Evolutionary conservation across 92 coral and sea anemone species (phyloP), one percentile per base, ranked within the genome.

Genomic region (Scolanthus callimorphus): DNA sequence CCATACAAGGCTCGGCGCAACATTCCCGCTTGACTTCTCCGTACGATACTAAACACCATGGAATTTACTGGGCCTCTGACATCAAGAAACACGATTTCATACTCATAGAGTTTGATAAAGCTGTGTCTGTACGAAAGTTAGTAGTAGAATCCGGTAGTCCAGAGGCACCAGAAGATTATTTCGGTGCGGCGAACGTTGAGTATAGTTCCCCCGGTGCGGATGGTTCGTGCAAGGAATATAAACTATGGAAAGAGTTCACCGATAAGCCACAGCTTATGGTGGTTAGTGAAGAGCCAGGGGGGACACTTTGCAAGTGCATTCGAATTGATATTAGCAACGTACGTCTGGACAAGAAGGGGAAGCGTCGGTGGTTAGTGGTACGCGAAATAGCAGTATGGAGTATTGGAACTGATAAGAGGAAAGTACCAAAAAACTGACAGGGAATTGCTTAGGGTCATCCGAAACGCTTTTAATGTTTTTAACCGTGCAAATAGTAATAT

Each of bases 321-420:
- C 63, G 60, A 39, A 56, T 84, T n/a, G 77, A 63, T 28, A 21
- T 84, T 24, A 79, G 69, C 0, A 65, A 55, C 27, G 29, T 84
- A 11, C 66, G 76, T 11, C 10, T 34, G 22, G 76, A 84, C 31
- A 52, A 27, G 21, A 28, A 43, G 19, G 78, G 78, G 4, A 61
- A 59, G 0, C 51, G 65, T 17, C 71, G 86, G 20, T 84, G 91
- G 91, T 31, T 84, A 19, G 38, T 66, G 20, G 46, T 84, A 4
- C 58, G 82, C 51, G 91, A 84, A 66, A 79, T 84, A 6, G 91
- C 91, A 23, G 68, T 84, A 1, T 84, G 91, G 91, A 49, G 41
- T 15, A 34, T 6, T 6, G 8, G 15, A 6, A 34, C 41, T 34
- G 15, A 6, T 34, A 34, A 34, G 8, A 34, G 8, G 15, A 15